These are phyloP conservation scores for Drosophila nebulosa DNA, from an alignment of 1,140 invertebrate genomes.

Conservation along the genomic window DNA sequence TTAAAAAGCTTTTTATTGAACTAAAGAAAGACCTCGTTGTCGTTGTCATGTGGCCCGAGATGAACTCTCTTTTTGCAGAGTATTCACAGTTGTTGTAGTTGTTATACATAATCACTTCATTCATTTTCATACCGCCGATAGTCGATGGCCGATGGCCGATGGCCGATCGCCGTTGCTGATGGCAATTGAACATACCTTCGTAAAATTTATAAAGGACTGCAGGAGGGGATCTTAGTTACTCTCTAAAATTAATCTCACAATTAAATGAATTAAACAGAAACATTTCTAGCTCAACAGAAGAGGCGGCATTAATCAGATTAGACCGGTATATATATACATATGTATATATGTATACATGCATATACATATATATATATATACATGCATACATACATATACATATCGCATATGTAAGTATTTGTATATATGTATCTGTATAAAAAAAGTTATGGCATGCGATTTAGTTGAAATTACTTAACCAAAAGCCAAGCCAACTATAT, in stretches of 20 bases:
- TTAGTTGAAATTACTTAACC: conserved; percentile 31
- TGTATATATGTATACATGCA: neutral
- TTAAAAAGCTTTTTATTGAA: neutral
- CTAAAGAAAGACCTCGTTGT: too few species aligned
- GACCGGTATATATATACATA: neutral
- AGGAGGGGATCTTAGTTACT: too few species aligned
- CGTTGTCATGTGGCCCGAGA: neutral
- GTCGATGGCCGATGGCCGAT: too few species aligned
- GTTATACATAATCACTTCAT: neutral
- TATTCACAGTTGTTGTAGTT: neutral
- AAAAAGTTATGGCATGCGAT: conserved; percentile 2
- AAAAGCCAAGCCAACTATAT: conserved; percentile 27
- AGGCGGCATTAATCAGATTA: neutral
- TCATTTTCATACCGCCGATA: neutral
- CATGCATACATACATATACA: neutral
- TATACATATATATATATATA: neutral
- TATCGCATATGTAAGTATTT: neutral
- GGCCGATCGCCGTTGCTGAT: neutral
- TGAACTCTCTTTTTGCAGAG: neutral
- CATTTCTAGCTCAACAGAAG: neutral
- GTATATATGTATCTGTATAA: too few species aligned
- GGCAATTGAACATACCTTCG: neutral
- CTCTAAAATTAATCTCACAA: neutral
- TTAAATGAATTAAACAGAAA: neutral
- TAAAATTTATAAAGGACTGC: neutral